These are phyloP conservation scores for Cotesia chilonis DNA, from an alignment of 1,140 invertebrate species.

Conservation along the genomic window DNA sequence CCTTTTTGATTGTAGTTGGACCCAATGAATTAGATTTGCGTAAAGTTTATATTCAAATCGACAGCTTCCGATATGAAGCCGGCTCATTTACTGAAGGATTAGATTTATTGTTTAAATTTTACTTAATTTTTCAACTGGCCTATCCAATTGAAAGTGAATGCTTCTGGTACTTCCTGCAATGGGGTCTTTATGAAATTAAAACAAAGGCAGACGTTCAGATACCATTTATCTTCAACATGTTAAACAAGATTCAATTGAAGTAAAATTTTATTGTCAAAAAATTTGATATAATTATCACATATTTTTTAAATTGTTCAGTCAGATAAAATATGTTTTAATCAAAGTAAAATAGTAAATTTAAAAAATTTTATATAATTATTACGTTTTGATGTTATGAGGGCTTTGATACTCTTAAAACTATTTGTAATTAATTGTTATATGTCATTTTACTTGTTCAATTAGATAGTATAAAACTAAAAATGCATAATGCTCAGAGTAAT, in stretches of 20 bases:
- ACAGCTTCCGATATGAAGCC: not conserved
- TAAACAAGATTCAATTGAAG: not conserved
- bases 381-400: too few species aligned
- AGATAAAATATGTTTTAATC: too few species aligned
- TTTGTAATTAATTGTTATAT: too few species aligned
- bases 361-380: too few species aligned
- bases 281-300: too few species aligned
- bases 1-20: constrained; percentile 32
- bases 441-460: too few species aligned
- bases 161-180: constrained; percentile 31
- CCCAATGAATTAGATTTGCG: constrained; percentile 8
- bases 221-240: constrained; percentile 10
- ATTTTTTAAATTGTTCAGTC: too few species aligned
- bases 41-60: constrained; percentile 28
- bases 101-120: constrained; percentile 31
- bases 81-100: constrained; percentile 9
- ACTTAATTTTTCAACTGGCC: constrained; percentile 22
- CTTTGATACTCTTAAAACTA: too few species aligned
- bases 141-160: constrained; percentile 32
- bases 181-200: constrained; percentile 22
- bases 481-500: not conserved
- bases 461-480: not conserved
- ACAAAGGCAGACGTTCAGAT: constrained; percentile 26
- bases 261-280: too few species aligned
- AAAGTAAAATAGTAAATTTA: too few species aligned